Percentiles rank a stretch among this genome's conserved stretches.
These are phyloP conservation scores for Siniperca obscura DNA, from an alignment of 2,797 vertebrate species.

Conservation along the genomic window DNA sequence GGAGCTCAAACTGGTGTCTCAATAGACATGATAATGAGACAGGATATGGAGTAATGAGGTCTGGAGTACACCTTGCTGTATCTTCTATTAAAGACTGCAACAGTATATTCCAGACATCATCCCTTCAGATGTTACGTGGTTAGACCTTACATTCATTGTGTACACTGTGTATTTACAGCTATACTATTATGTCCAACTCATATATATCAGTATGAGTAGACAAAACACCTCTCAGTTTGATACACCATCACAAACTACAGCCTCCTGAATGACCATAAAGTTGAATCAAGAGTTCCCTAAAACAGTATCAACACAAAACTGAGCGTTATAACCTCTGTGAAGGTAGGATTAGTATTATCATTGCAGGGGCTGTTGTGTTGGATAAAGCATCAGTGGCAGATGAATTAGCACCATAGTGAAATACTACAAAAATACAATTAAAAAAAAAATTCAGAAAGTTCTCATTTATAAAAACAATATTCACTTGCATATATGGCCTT, in stretches of 20 bases:
- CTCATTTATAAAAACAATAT: neutral
- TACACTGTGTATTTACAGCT: neutral
- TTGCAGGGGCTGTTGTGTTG: neutral
- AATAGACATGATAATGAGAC: neutral
- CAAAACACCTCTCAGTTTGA: neutral
- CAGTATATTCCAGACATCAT: too few species aligned
- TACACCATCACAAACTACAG: neutral
- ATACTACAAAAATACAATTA: neutral
- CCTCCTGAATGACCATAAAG: neutral
- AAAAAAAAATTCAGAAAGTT: too few species aligned
- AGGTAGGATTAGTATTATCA: neutral
- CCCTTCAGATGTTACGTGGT: neutral
- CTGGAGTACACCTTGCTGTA: neutral
- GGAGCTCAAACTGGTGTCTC: neutral
- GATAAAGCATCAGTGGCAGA: too few species aligned
- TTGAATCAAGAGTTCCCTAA: too few species aligned
- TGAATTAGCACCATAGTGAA: neutral
- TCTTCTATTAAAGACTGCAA: neutral
- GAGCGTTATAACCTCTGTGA: neutral
- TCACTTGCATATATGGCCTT: neutral
- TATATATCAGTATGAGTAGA: neutral
- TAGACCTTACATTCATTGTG: neutral
- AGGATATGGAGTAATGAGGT: neutral
- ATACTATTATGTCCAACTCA: too few species aligned
- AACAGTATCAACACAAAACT: neutral